Conservation (phyloP, 2,797 vertebrate species). For the Oryzias sinensis region DNA sequence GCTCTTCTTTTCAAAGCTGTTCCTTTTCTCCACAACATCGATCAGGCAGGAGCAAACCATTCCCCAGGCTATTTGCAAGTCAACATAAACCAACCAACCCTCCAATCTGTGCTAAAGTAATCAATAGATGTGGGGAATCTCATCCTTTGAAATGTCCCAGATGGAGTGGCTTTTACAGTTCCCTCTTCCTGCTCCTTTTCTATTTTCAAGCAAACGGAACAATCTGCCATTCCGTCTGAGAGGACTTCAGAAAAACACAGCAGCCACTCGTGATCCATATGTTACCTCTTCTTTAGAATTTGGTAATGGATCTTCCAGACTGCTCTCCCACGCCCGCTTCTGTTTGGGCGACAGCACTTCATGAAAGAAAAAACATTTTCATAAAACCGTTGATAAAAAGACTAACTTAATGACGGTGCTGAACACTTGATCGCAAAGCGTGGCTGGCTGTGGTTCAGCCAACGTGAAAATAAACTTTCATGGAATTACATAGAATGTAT, state of each 20-base stretch:
- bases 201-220: conserved; percentile 24
- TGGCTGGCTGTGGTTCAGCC: conserved; percentile 2
- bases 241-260: conserved; percentile 36
- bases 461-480: conserved; percentile 9
- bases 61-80: conserved; percentile 63
- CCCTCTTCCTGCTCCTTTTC: conserved; percentile 16
- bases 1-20: conserved; percentile 16
- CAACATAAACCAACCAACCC: conserved; percentile 62
- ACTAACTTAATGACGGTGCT: not conserved
- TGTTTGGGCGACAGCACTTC: conserved; percentile 19
- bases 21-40: conserved; percentile 43
- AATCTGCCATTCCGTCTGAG: conserved; percentile 36
- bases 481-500: conserved; percentile 7
- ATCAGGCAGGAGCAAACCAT: conserved; percentile 45
- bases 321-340: conserved; percentile 3
- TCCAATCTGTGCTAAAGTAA: conserved; percentile 48
- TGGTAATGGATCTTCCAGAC: conserved; percentile 8
- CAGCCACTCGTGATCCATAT: conserved; percentile 46
- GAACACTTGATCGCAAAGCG: not conserved
- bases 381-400: conserved; percentile 32
- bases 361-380: conserved; percentile 23
- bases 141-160: conserved; percentile 44
- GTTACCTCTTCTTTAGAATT: conserved; percentile 12
- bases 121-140: conserved; percentile 60
- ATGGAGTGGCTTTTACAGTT: conserved; percentile 14